Evolutionary conservation across 2,113 vertebrate species (phyloP).

Genomic region (Mus pahari): DNA sequence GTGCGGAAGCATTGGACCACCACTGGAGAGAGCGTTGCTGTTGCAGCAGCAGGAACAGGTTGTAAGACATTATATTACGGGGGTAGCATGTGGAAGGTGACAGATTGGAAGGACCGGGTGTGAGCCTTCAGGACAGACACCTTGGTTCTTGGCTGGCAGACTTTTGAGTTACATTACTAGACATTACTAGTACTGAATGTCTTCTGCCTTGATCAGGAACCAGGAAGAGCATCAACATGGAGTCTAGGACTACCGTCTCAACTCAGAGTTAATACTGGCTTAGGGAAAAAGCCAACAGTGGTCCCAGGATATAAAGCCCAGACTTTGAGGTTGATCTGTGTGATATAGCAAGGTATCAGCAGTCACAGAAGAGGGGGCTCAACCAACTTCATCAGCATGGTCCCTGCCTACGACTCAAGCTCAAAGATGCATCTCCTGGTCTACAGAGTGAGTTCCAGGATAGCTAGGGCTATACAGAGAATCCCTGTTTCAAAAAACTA

Average conservation of each 20-base stretch:
- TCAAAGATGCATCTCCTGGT: neutral
- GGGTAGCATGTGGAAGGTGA: neutral
- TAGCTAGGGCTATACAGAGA: no score
- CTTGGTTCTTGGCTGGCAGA: neutral
- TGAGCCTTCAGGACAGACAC: neutral
- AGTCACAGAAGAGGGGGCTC: accelerated
- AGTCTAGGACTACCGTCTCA: neutral
- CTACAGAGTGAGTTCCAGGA: no score
- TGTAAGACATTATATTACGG: neutral
- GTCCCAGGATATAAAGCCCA: neutral
- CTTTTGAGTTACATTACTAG: neutral
- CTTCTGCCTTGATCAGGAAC: neutral
- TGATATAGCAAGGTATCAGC: neutral
- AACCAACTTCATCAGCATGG: neutral
- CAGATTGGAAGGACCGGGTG: neutral
- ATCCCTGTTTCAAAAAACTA: no score
- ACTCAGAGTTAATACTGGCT: neutral
- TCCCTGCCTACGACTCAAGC: neutral
- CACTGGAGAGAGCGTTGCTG: accelerated
- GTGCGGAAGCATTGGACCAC: neutral
- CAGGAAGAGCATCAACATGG: neutral
- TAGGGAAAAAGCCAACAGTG: neutral
- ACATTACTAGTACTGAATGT: neutral
- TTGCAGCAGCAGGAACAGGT: neutral
- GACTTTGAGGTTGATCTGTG: neutral